Evolutionary conservation across 1,140 invertebrate genomes (phyloP), one percentile per base, ranked within the genome.

Genomic region (Lordiphosa collinella): DNA sequence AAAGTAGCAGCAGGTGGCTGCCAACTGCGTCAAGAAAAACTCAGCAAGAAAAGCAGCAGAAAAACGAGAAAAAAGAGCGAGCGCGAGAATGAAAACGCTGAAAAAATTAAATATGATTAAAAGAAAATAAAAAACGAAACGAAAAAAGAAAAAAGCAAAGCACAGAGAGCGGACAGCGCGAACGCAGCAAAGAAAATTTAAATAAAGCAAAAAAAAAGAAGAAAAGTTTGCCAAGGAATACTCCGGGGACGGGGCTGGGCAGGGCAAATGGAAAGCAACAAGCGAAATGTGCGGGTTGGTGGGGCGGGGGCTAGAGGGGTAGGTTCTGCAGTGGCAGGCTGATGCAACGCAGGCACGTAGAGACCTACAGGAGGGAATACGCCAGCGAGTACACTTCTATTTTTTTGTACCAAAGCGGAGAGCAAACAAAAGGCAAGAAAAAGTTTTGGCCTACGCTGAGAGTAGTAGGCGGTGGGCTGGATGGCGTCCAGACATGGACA

Each of bases 51-150:
- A 58, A 66, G 34, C 58, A 48, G 41, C 38, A 25, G 29, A 47
- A 52, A 32, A 49, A 38, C 29, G 22, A 48, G 9, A 36, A 71
- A 54, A 59, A 47, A 61, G 54, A 43, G 31, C 50, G 36, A 47
- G 43, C 35, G 66, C 60, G 65, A 63, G 61, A 82, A 76, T 67
- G 67, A 34, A 76, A 82, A 73, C 67, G 79, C 66, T 68, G 67
- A 80, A 84, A 82, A 84, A 85, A 84, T 82, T 82, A 84, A 82
- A 82, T 82, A 82, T 84, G 76, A 82, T 82, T 82, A 82, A 82
- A 78, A 76, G 78, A 82, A 82, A 82, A 82, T 84, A 82, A 66
- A 66, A 65, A 64, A n/a, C n/a, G 38, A 25, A 25, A 40, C 36
- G 36, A 9, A 71, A 58, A 66, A 65, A 54, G 22, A 48, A 54